A percentile compares a stretch with the other conserved stretches of the same genome.
phyloP scores from a whole-genome alignment of 2,113 vertebrate species.

The Zingel zingel region DNA sequence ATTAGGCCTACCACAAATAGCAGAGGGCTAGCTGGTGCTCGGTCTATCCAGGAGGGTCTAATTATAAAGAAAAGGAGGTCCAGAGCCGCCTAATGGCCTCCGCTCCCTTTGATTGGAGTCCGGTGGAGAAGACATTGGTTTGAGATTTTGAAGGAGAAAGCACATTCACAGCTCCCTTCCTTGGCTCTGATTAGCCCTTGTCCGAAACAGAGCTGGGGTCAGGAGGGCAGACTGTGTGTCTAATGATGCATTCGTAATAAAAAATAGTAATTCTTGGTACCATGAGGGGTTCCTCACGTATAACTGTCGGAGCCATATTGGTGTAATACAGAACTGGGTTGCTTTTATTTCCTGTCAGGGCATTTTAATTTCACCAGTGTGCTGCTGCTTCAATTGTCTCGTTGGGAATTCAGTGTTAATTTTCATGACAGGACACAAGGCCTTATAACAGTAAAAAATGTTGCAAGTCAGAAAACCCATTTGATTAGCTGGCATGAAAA shows the following conservation, averaged over 20 bases:
- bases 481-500: not conserved
- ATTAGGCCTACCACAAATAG: conserved; percentile 81
- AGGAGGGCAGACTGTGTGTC: conserved; percentile 39
- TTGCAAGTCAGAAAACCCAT: not conserved
- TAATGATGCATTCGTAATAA: conserved; percentile 32
- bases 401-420: not conserved
- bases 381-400: not conserved
- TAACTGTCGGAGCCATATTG: not conserved
- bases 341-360: not conserved
- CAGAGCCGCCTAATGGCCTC: conserved; percentile 66
- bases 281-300: not conserved
- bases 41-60: conserved; percentile 81
- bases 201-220: conserved; percentile 26
- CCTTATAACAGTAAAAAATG: not conserved
- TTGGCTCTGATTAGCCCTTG: conserved; percentile 57
- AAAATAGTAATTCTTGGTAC: conserved; percentile 16
- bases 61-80: conserved; percentile 81
- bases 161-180: conserved; percentile 42
- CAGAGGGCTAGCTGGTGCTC: conserved; percentile 77
- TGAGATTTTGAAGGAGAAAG: conserved; percentile 35
- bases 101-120: conserved; percentile 67
- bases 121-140: conserved; percentile 47
- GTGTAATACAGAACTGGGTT: not conserved
- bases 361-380: not conserved
- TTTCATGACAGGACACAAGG: not conserved